Conservation (phyloP, 2,113 vertebrate species). For the Chinchilla lanigera region DNA sequence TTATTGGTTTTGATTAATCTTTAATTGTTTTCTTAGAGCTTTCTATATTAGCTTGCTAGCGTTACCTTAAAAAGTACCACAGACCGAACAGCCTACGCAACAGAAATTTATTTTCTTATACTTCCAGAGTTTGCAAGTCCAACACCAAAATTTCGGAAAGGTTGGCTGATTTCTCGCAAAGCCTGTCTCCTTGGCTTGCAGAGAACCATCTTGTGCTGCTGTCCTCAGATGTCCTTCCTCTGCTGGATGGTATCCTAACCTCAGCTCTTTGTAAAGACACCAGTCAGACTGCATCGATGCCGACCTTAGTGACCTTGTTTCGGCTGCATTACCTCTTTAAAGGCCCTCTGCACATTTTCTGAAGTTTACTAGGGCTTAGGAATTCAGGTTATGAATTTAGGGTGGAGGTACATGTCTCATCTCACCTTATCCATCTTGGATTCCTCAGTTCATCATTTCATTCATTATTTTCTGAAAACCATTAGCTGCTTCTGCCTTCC, state of each 20-base stretch:
- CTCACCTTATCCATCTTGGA: neutral
- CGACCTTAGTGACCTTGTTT: neutral
- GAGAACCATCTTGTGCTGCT: neutral
- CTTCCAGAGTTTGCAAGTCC: neutral
- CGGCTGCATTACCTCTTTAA: neutral
- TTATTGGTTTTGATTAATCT: neutral
- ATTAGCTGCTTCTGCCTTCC: neutral
- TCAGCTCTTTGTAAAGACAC: neutral
- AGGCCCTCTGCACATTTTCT: neutral
- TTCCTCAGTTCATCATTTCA: neutral
- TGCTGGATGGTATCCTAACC: neutral
- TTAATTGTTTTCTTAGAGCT: neutral
- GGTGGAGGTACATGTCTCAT: neutral
- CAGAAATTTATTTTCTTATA: neutral
- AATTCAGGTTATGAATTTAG: neutral
- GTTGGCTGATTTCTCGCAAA: neutral
- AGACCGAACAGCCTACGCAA: neutral
- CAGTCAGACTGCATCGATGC: neutral
- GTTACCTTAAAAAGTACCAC: neutral
- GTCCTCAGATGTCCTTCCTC: neutral
- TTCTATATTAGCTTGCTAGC: neutral
- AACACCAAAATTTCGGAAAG: neutral
- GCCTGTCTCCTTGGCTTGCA: neutral
- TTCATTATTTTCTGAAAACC: neutral
- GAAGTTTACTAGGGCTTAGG: neutral